Base-by-base conservation (phyloP, 2,797 vertebrate genomes). In the Todus mexicanus region DNA sequence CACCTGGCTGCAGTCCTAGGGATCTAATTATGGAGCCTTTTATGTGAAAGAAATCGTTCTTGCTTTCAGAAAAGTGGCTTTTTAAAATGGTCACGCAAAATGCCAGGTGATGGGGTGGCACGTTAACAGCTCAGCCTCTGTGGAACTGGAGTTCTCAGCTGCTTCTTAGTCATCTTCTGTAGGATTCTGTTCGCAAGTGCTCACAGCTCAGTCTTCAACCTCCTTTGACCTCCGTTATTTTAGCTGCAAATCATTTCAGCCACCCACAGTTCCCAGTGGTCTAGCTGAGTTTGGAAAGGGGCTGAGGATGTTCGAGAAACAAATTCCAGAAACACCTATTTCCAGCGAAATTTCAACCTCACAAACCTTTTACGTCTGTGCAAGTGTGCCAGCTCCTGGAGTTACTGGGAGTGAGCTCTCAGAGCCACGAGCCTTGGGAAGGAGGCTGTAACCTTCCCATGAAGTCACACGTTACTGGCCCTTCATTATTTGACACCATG, bases 1-100 rank as follows among this genome's bases (percentile, higher is more conserved):
- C 89, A 91, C 60, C 87, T 92, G 87, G 92, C 85, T 57, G 83
- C 70, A 51, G 87, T 94, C 84, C 59, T 68, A 25, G 26, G 59
- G 48, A 40, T 87, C 84, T 92, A 92, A 95, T 97, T 87, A 90
- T 16, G 29, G 84, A 38, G 33, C 48, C 61, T 95, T 94, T 94
- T 53, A 93, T 94, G 77, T 89, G 87, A 59, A 63, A 80, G 53
- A 74, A 89, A 86, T 74, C 37, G 68, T 88, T 92, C 64, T 45
- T 74, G 37, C 54, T 80, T 89, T 87, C 64, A 66, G 87, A 81
- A 81, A 77, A 92, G 27, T 50, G 40, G 25, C 61, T 87, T 74
- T 93, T 92, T 12, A 63, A 84, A 92, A 56, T 42, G 59, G 35
- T 85, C 66, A 25, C 18, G 31, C 48, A 84, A 95, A 92, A 88